Evolutionary conservation across 2,797 vertebrate species (phyloP).

Genomic region (Etheostoma perlongum): DNA sequence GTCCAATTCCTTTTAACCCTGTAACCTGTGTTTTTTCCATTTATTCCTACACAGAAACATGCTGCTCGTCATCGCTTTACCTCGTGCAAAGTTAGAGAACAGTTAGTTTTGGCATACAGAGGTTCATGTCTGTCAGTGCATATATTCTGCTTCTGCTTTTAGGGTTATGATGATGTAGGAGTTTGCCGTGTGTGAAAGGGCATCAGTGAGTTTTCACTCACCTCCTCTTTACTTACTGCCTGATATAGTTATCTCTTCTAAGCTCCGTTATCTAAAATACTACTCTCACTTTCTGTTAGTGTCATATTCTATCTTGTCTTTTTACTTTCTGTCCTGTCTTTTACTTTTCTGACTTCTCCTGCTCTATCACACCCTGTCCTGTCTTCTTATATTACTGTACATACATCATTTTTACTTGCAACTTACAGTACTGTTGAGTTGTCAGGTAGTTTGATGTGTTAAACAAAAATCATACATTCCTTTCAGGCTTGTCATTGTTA

Average conservation of each 20-base stretch:
- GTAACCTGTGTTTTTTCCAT: slow-evolving; percentile 38
- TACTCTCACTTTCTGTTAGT: not conserved
- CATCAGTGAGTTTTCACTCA: not conserved
- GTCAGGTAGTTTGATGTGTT: not conserved
- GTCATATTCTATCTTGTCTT: slow-evolving; percentile 1
- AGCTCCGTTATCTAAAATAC: not conserved
- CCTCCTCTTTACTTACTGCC: not conserved
- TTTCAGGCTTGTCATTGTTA: not conserved
- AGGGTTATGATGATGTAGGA: slow-evolving; percentile 5
- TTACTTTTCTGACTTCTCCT: slow-evolving; percentile 1
- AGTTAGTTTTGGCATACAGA: slow-evolving; percentile 35
- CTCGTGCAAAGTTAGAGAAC: slow-evolving; percentile 23
- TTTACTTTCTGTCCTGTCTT: slow-evolving; percentile 13
- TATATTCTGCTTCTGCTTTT: slow-evolving; percentile 21
- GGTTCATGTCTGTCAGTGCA: not conserved
- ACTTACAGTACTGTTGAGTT: not conserved
- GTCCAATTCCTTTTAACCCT: slow-evolving; percentile 38
- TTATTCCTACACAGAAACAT: slow-evolving; percentile 31
- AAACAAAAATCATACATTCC: no score
- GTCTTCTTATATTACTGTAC: no score
- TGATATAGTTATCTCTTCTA: not conserved
- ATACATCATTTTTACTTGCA: no score
- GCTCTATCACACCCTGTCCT: not conserved
- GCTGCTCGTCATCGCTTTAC: slow-evolving; percentile 29
- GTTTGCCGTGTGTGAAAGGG: slow-evolving; percentile 5